These are phyloP conservation scores for Callorhinus ursinus DNA, from an alignment of 2,113 vertebrate species.

Conservation along the genomic window DNA sequence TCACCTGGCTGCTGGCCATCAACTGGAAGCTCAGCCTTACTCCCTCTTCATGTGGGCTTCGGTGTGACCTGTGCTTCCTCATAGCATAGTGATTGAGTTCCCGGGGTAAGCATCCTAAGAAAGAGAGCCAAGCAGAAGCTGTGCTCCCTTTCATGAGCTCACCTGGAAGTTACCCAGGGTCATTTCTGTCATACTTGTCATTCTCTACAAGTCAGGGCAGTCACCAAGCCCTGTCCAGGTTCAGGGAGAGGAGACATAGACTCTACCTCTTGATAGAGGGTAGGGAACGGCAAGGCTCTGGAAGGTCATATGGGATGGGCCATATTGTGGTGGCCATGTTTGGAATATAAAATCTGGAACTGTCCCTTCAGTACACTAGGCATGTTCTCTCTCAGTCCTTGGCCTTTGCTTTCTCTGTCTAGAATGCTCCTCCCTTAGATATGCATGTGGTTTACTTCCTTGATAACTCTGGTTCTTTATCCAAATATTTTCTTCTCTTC, in stretches of 20 bases:
- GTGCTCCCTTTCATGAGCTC: not conserved
- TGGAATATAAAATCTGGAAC: not conserved
- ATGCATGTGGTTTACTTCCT: not conserved
- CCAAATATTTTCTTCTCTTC: not conserved
- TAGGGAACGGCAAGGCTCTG: not conserved
- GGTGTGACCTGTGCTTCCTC: not conserved
- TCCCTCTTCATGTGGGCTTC: not conserved
- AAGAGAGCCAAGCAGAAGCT: not conserved
- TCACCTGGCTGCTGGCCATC: not conserved
- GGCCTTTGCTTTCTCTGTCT: not conserved
- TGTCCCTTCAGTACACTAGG: not conserved
- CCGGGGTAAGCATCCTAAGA: not conserved
- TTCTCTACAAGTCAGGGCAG: not conserved
- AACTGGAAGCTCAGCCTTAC: not conserved
- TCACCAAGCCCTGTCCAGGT: not conserved
- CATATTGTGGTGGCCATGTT: not conserved
- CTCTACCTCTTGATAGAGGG: not conserved
- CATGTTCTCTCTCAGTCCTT: not conserved
- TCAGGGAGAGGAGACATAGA: not conserved
- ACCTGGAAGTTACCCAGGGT: not conserved
- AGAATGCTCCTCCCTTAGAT: not conserved
- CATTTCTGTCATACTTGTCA: not conserved
- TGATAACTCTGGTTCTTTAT: not conserved
- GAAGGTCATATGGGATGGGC: not conserved
- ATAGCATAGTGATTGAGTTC: not conserved